phyloP scores from a whole-genome alignment of 1,140 invertebrate genomes.

The Palaemon carinicauda region DNA sequence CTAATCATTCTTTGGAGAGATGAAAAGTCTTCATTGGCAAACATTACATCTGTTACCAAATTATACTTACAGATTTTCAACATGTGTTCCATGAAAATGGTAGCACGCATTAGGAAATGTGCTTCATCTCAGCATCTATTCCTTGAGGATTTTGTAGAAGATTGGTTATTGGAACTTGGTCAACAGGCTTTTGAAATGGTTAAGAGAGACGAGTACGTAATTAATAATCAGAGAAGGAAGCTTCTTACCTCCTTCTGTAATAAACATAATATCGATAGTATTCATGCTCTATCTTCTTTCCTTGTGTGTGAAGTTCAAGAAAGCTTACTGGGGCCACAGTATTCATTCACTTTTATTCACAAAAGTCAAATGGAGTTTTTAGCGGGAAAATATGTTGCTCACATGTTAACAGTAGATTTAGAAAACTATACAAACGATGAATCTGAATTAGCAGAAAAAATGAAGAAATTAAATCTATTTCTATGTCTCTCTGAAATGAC shows the following conservation, averaged over 20 bases:
- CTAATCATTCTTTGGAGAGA: constrained; percentile 30
- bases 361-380: constrained; percentile 49
- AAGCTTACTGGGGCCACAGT: background rate
- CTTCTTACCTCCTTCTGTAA: background rate
- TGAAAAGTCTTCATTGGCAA: background rate
- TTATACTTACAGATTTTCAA: constrained; percentile 25
- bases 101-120: background rate
- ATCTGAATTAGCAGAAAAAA: background rate
- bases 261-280: background rate
- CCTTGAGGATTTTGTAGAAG: constrained; percentile 2
- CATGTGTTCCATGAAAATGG: constrained; percentile 29
- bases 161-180: constrained; percentile 13
- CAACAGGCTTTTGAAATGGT: constrained; percentile 22
- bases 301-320: constrained; percentile 31
- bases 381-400: background rate
- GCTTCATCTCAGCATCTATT: background rate
- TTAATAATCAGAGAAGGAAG: background rate
- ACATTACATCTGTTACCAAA: constrained; percentile 26
- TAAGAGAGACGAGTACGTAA: background rate
- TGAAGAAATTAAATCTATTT: background rate
- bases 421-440: background rate
- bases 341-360: constrained; percentile 29
- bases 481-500: background rate
- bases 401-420: background rate
- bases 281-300: constrained; percentile 35